Evolutionary conservation across 2,113 vertebrate species (phyloP).

Genomic region (Lamprotornis superbus): DNA sequence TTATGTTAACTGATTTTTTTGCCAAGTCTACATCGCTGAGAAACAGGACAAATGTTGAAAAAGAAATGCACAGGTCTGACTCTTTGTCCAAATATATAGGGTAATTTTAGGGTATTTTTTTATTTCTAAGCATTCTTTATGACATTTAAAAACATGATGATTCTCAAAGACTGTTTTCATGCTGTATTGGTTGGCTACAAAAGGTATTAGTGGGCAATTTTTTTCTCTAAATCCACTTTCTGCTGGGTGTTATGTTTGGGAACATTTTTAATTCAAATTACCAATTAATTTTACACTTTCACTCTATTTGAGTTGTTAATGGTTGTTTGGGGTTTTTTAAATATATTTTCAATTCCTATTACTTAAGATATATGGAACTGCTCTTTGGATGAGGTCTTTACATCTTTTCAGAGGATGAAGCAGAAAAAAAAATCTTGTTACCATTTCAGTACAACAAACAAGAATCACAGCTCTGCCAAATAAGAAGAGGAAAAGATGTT

Average conservation of each 20-base stretch:
- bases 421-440: neutral
- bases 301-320: neutral
- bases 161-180: neutral
- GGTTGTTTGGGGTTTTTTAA: neutral
- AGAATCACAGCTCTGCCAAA: neutral
- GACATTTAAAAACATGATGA: neutral
- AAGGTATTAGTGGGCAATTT: neutral
- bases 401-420: neutral
- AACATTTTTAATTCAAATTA: neutral
- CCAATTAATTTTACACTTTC: neutral
- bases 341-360: neutral
- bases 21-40: slow-evolving; percentile 26
- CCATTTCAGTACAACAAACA: neutral
- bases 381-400: neutral
- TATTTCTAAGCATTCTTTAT: neutral
- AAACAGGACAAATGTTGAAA: slow-evolving; percentile 40
- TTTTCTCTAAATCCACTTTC: neutral
- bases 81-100: neutral
- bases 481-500: neutral
- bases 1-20: slow-evolving; percentile 34
- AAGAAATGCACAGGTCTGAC: slow-evolving; percentile 4
- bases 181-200: neutral
- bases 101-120: neutral
- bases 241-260: neutral
- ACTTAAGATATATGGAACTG: neutral